phyloP scores from a whole-genome alignment of 2,888 invertebrate genomes.

The Hylaea fasciaria region DNA sequence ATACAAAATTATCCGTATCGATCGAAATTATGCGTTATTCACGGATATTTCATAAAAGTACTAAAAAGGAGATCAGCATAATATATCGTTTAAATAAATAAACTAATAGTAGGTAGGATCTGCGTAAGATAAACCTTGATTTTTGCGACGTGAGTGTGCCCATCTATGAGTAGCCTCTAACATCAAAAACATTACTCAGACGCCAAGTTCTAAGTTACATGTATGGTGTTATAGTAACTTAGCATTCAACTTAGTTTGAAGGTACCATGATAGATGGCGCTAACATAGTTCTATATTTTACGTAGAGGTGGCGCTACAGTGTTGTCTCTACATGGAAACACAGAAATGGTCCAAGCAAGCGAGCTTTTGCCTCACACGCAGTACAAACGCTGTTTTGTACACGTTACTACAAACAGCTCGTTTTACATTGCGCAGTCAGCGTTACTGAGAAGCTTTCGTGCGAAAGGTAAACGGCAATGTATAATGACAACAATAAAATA shows the following conservation, averaged over 20 bases:
- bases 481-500: constrained; percentile 12
- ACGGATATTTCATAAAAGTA: too few relatives aligned
- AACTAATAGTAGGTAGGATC: too few relatives aligned
- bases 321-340: constrained; percentile 24
- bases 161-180: constrained; percentile 1
- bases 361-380: constrained; percentile 52
- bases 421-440: constrained; percentile 52
- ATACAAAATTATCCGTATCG: too few relatives aligned
- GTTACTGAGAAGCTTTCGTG: background rate
- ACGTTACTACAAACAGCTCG: constrained; percentile 1
- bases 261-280: constrained; percentile 54
- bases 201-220: constrained; percentile 6
- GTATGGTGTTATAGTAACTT: constrained; percentile 14
- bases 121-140: too few relatives aligned
- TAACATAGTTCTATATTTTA: constrained; percentile 27
- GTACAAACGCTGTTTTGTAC: constrained; percentile 5
- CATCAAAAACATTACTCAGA: background rate
- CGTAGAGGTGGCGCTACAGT: constrained; percentile 48
- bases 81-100: too few relatives aligned
- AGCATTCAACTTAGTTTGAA: constrained; percentile 12
- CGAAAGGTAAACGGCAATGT: constrained; percentile 40
- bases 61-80: too few relatives aligned
- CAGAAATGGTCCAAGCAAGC: constrained; percentile 35
- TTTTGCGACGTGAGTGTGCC: background rate
- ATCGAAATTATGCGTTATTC: too few relatives aligned